Evolutionary conservation across 2,113 vertebrate genomes (phyloP).

Genomic region (Paedocypris sp.): DNA sequence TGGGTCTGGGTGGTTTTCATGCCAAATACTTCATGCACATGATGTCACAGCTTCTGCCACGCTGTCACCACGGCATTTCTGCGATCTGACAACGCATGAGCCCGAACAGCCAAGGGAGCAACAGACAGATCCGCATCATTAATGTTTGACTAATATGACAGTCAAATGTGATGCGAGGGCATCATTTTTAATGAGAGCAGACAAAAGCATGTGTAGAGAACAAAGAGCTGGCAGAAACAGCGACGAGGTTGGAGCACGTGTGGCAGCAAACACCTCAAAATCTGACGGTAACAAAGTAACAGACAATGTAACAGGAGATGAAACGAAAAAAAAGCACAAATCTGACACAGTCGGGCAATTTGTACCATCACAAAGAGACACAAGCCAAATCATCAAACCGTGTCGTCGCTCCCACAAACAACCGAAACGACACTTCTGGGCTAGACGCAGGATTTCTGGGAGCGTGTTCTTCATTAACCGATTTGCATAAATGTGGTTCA

Average conservation of each 20-base stretch:
- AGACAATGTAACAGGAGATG: not conserved
- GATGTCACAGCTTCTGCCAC: not conserved
- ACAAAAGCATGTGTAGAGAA: slow-evolving; percentile 45
- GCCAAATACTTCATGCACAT: too few species aligned
- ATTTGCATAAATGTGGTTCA: too few species aligned
- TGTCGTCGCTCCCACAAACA: too few species aligned
- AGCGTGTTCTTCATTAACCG: too few species aligned
- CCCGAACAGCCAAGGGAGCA: slow-evolving; percentile 21
- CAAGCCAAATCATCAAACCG: not conserved
- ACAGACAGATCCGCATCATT: slow-evolving; percentile 37
- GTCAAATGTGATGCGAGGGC: slow-evolving; percentile 44
- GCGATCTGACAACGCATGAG: slow-evolving; percentile 14
- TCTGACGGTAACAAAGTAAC: too few species aligned
- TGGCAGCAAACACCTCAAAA: too few species aligned
- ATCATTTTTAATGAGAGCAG: slow-evolving; percentile 60
- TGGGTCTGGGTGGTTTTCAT: slow-evolving; percentile 33
- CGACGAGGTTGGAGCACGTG: slow-evolving; percentile 23
- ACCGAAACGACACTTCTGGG: too few species aligned
- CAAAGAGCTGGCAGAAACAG: slow-evolving; percentile 2
- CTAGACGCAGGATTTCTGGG: too few species aligned
- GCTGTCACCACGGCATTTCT: slow-evolving; percentile 5
- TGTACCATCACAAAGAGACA: not conserved
- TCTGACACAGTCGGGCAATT: not conserved
- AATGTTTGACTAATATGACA: slow-evolving; percentile 59
- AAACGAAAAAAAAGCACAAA: not conserved